Evolutionary conservation across 2,888 invertebrate species (phyloP), one percentile per base, ranked within the genome.

Genomic region (Caenorhabditis sulstoni): DNA sequence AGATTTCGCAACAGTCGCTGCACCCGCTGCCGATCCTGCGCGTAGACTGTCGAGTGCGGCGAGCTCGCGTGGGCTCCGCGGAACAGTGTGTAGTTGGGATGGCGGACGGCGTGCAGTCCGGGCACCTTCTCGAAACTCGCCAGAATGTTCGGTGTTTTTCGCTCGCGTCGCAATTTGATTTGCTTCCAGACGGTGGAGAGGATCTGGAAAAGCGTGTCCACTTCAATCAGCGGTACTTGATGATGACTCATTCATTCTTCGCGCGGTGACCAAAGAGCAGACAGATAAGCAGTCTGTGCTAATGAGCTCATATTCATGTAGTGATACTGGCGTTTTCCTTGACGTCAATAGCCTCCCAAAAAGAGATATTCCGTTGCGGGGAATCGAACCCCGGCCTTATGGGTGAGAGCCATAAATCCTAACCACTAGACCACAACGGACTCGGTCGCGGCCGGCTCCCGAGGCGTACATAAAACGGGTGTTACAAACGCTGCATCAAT

Each of bases 381-480:
- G 80, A 83, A 83, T 81, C 83, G 81, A 81, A 81, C 83, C 83
- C 83, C 79, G 81, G 80, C 81, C 81, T 80, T 81, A 79, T 77
- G 83, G 83, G 83, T 83, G 83, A 83, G 81, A 83, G 81, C 81
- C 83, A 75, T 79, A 81, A 83, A 83, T 81, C 82, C 80, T 83
- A 79, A 83, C 81, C 81, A 83, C 83, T 79, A 82, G 80, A 82
- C 82, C 80, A 82, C 82, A 80, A 82, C 82, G 79, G 79, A 82
- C 29, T 5, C 7, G 29, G 29, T 3, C 3, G 29, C 29, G 29
- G 29, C 29, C 4, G 4, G 29, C 29, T 3, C 29, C 4, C 4
- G 29, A 29, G 29, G 29, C 29, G 29, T 29, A 29, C 4, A 29
- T 20, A 8, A 47, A 16, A 5, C 16, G 16, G 8, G 5, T 47